Evolutionary conservation across 2,113 vertebrate species (phyloP).

Genomic region (Martes martes): DNA sequence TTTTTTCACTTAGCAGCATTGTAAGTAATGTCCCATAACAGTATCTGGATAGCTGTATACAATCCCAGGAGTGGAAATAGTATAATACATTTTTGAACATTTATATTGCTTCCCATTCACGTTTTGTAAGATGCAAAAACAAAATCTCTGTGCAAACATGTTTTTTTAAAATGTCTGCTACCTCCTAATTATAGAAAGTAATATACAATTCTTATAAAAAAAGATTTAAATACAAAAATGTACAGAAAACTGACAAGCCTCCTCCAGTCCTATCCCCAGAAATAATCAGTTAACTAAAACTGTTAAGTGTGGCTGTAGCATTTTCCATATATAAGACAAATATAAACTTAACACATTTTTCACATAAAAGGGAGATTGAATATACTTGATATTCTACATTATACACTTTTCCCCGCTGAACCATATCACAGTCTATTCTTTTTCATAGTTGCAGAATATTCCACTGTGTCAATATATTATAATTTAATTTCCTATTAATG

Average conservation of each 20-base stretch:
- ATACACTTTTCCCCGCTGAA: background rate
- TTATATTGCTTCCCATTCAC: background rate
- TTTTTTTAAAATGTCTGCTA: background rate
- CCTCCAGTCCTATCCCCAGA: background rate
- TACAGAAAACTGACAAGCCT: background rate
- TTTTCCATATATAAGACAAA: background rate
- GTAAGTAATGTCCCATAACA: background rate
- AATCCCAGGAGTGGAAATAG: background rate
- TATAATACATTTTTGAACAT: background rate
- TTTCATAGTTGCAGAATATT: background rate
- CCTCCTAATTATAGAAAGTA: conserved; percentile 16
- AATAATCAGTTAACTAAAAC: conserved; percentile 15
- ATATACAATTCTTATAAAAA: background rate
- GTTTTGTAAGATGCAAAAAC: background rate
- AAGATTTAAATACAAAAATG: background rate
- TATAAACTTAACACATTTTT: conserved; percentile 6
- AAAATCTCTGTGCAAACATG: background rate
- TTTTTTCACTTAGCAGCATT: background rate
- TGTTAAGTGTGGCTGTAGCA: background rate
- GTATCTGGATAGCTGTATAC: background rate
- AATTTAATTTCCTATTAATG: conserved; percentile 6
- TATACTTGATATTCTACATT: background rate
- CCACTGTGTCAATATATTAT: background rate
- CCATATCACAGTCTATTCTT: background rate
- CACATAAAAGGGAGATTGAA: background rate